Evolutionary conservation across 92 coral and sea anemone genomes (phyloP), one percentile per base, ranked within the genome.

Genomic region (Metridium senile): DNA sequence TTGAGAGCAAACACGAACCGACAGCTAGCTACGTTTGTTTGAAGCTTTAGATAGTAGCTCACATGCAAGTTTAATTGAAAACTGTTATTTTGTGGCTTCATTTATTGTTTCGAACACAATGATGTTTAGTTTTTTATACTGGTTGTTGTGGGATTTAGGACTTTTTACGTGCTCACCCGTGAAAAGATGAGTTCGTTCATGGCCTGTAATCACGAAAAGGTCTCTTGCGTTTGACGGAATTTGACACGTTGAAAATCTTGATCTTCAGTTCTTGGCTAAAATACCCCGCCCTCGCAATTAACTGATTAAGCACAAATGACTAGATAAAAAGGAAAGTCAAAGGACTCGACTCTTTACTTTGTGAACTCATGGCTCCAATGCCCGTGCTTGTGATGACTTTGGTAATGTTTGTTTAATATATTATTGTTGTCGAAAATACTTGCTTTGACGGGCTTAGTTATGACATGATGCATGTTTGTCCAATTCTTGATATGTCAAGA

Each of bases 401-500:
- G 26, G 18, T 2, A 73, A 57, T 73, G 29, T 23, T 21, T 73
- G 66, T 73, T 34, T 57, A 57, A 33, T 57, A 53, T 57, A 1
- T 25, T 39, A 27, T 1, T 16, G 9, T 9, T 22, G 65, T 52
- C 7, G 18, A 34, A 19, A 18, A 34, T 73, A 33, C 57, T 43
- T 72, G 67, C 47, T 28, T 19, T 27, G 51, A 16, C 58, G 9
- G 16, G 64, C 18, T 57, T 31, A 45, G 39, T 22, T 31, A 62
- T 57, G 54, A 58, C 47, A 33, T 39, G n/a, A n/a, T n/a, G n/a
- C n/a, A 73, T 57, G 64, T 19, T 16, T 26, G 21, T 32, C 78
- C 68, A 73, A 73, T 31, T 57, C 78, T 57, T 43, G 78, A 73
- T 62, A 35, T 73, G 57, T 73, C 61, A 58, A 73, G 78, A 58